Percentiles rank a stretch among this genome's conserved stretches.
These are phyloP conservation scores for Hypercompe scribonia DNA, from an alignment of 2,888 invertebrate species.

Conservation along the genomic window DNA sequence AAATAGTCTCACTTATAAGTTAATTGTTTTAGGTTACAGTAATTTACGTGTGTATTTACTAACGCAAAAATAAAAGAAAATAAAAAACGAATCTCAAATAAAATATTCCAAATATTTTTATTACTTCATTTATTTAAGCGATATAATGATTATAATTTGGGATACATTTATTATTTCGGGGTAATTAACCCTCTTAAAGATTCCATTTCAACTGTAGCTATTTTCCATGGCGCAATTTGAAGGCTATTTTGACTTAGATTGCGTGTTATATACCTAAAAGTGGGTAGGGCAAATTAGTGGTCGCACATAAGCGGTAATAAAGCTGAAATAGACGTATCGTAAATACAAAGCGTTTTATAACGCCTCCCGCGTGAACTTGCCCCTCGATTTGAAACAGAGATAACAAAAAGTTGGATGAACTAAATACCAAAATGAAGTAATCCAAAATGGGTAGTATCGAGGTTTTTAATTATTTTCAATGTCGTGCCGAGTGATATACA, in stretches of 20 bases:
- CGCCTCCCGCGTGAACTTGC: conserved; percentile 58
- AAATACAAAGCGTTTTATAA: conserved; percentile 72
- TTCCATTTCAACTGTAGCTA: conserved; percentile 48
- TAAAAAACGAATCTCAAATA: neutral
- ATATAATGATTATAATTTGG: conserved; percentile 13
- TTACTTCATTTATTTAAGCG: conserved; percentile 18
- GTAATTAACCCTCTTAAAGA: conserved; percentile 55
- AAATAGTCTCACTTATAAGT: conserved; percentile 29
- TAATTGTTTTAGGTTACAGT: conserved; percentile 5
- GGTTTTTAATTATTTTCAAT: conserved; percentile 18
- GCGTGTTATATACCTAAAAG: conserved; percentile 60
- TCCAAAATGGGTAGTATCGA: conserved; percentile 25
- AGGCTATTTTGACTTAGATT: conserved; percentile 60
- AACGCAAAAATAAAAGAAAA: neutral
- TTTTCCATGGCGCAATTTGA: conserved; percentile 48
- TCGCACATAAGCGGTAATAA: conserved; percentile 66
- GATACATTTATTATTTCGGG: conserved; percentile 25
- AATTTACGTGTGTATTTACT: neutral
- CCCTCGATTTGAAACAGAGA: conserved; percentile 60
- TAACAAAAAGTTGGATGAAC: conserved; percentile 62
- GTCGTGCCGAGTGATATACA: conserved; percentile 12
- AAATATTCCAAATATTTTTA: conserved; percentile 22
- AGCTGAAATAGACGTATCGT: conserved; percentile 70
- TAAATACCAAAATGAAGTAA: conserved; percentile 37
- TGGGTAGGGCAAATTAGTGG: conserved; percentile 61